Evolutionary conservation across 1,140 invertebrate genomes (phyloP).

Genomic region (Drosophila mayri): DNA sequence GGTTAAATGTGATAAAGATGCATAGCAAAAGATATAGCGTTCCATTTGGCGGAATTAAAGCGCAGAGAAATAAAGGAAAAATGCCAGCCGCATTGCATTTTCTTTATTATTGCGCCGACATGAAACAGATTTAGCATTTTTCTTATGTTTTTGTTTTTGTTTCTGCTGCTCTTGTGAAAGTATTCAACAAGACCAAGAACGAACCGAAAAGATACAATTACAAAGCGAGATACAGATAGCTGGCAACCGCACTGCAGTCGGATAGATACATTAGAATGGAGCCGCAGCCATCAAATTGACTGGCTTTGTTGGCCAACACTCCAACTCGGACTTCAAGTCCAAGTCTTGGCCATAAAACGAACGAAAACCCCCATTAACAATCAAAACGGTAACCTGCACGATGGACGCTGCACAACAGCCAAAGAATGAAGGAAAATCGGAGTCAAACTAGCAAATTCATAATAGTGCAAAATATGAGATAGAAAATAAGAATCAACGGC

Average conservation of each 20-base stretch:
- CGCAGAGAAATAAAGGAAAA: slow-evolving; percentile 27
- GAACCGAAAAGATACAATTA: slow-evolving; percentile 69
- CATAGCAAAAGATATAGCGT: slow-evolving; percentile 29
- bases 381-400: slow-evolving; percentile 35
- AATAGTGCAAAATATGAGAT: slow-evolving; percentile 64
- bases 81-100: slow-evolving; percentile 15
- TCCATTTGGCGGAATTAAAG: slow-evolving; percentile 23
- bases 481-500: slow-evolving; percentile 20
- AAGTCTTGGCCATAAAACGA: slow-evolving; percentile 28
- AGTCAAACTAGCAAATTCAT: slow-evolving; percentile 55
- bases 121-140: slow-evolving; percentile 62
- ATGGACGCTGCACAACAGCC: slow-evolving; percentile 2
- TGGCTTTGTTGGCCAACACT: slow-evolving; percentile 71
- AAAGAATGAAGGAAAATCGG: slow-evolving; percentile 14
- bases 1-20: slow-evolving; percentile 53
- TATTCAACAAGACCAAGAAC: slow-evolving; percentile 59
- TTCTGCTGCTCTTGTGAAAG: slow-evolving; percentile 61
- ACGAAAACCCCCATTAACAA: slow-evolving; percentile 30
- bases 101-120: slow-evolving; percentile 37
- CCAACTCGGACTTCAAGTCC: slow-evolving; percentile 19
- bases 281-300: slow-evolving; percentile 74
- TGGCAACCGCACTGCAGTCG: slow-evolving; percentile 45
- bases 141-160: slow-evolving; percentile 1
- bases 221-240: slow-evolving; percentile 21
- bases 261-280: slow-evolving; percentile 72